Evolutionary conservation across 2,888 invertebrate genomes (phyloP), one percentile per base, ranked within the genome.

Genomic region (Tipula confusa): DNA sequence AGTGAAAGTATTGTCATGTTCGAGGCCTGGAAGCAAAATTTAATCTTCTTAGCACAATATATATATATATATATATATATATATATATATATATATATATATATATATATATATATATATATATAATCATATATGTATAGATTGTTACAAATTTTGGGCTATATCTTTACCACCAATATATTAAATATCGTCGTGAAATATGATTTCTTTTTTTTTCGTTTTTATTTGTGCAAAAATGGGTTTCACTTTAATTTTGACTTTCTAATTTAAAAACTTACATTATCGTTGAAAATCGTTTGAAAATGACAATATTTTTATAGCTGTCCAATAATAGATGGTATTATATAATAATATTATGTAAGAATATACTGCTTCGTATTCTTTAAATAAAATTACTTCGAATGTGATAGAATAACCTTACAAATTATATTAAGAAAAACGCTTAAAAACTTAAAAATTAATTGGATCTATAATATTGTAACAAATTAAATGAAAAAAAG

Each of bases 241-340:
- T 64, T 64, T 64, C 64, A 64, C 64, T 64, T 64, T 64, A 64
- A 64, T 64, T 64, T 64, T 18, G 64, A 64, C 64, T 64, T 64
- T 64, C 64, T 64, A 64, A 64, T 64, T 64, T 64, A 13, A n/a
- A n/a, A n/a, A 9, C 64, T 64, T 64, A 64, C 64, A 64, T 64
- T 64, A 64, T 24, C 64, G 11, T 24, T 64, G 64, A 24, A 24
- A 11, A 64, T 64, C 64, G 18, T 24, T 2, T 64, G 64, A 64
- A 18, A 18, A 64, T 24, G 64, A 48, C 18, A 48, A 48, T 48
- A 48, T 18, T 64, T 64, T 64, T 64, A 24, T 64, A 24, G 11
- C 24, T 64, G 24, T 64, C 24, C 64, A 64, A 64, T 64, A 64
- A 64, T 64, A 64, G 11, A 24, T 11, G 64, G 64, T 64, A 38